Base-by-base conservation (phyloP, 1,140 invertebrate species). In the Macrosteles quadrilineatus region DNA sequence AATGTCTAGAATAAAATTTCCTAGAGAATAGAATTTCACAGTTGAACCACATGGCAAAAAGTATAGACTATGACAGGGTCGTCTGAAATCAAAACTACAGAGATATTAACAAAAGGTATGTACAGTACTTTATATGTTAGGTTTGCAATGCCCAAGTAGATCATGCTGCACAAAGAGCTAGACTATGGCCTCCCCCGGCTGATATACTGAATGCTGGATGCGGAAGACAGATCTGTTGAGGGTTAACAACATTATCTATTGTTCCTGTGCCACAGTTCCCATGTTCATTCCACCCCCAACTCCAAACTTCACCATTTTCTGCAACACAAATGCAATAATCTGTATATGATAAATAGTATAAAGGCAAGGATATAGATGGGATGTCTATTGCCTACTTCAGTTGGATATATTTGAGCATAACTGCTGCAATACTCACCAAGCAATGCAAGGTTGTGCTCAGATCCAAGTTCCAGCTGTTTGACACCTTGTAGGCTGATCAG, bases 281-380 rank as follows among this genome's bases (percentile, higher is more conserved):
- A 81, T 96, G 94, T 74, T 96, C 94, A 81, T 95, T 95, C 93
- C 93, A 96, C 4, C 94, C 93, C 92, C 93, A 95, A n/a, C 87
- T 87, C 69, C 87, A 87, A 1, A 94, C 74, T 50, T 82, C 80
- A 21, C 86, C 86, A 70, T 85, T 79, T 43, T 80, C 85, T 80
- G 83, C 83, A 76, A 87, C 77, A 71, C 21, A 50, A 50, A 19
- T 4, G n/a, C 4, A 36, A n/a, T n/a, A n/a, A n/a, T n/a, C n/a
- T n/a, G n/a, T n/a, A n/a, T n/a, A n/a, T n/a, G n/a, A n/a, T n/a
- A n/a, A n/a, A n/a, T n/a, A n/a, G n/a, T n/a, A n/a, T n/a, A n/a
- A n/a, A n/a, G n/a, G n/a, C n/a, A n/a, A n/a, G n/a, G n/a, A n/a
- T n/a, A n/a, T n/a, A n/a, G n/a, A n/a, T n/a, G n/a, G n/a, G n/a